Conservation (phyloP, 2,888 invertebrate genomes). For the Ferdinandea cuprea region DNA sequence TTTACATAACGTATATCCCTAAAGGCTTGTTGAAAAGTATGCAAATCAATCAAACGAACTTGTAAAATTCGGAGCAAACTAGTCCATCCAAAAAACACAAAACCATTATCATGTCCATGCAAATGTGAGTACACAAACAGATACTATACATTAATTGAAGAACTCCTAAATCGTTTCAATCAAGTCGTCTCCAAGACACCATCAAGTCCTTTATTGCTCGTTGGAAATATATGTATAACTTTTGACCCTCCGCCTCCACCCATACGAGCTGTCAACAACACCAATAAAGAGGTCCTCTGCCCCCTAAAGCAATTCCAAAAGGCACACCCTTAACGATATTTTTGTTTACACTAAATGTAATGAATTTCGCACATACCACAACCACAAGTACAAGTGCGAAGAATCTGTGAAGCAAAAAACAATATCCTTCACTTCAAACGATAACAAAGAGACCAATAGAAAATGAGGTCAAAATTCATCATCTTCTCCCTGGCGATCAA, state of each 20-base stretch:
- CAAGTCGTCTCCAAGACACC: slow-evolving; percentile 27
- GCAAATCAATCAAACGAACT: no score
- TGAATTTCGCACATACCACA: slow-evolving; percentile 36
- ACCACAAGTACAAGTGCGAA: slow-evolving; percentile 15
- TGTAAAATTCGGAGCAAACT: no score
- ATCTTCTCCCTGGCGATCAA: slow-evolving; percentile 32
- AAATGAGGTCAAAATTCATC: slow-evolving; percentile 48
- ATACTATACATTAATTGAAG: background rate
- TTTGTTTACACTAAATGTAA: slow-evolving; percentile 54
- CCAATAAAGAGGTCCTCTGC: slow-evolving; percentile 56
- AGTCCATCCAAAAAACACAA: no score
- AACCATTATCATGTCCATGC: no score
- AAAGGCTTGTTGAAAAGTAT: no score
- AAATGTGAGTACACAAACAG: no score
- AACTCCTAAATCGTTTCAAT: slow-evolving; percentile 49
- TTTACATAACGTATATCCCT: no score
- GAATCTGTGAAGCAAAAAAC: slow-evolving; percentile 37
- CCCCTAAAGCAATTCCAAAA: background rate
- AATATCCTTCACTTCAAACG: slow-evolving; percentile 35
- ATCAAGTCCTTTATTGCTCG: slow-evolving; percentile 28
- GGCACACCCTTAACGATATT: slow-evolving; percentile 2
- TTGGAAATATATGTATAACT: slow-evolving; percentile 18
- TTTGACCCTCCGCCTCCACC: slow-evolving; percentile 46
- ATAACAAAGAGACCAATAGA: slow-evolving; percentile 35
- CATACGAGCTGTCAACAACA: slow-evolving; percentile 42